phyloP scores from a whole-genome alignment of 2,113 vertebrate species.

The Bagarius yarrelli region DNA sequence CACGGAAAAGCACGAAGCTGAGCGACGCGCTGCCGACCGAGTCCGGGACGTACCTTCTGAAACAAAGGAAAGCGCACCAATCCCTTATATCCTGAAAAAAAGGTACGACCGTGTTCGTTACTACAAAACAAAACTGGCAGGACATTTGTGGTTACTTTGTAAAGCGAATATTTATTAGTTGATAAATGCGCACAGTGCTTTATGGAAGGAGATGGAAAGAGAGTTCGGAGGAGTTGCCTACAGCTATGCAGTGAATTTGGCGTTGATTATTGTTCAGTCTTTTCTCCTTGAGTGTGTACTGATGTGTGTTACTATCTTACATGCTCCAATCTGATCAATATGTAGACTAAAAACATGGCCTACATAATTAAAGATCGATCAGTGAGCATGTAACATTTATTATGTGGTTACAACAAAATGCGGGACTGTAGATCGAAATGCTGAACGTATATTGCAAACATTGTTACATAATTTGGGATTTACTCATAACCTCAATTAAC shows the following conservation, averaged over 20 bases:
- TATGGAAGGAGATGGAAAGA: background rate
- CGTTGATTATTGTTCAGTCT: background rate
- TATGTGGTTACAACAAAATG: background rate
- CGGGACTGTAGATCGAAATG: background rate
- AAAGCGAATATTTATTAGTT: background rate
- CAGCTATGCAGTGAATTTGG: constrained; percentile 6
- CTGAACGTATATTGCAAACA: background rate
- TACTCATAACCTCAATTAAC: background rate
- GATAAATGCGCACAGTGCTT: background rate
- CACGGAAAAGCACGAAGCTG: constrained; percentile 53
- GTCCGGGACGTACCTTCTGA: constrained; percentile 62
- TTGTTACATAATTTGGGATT: background rate
- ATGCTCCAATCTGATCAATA: background rate
- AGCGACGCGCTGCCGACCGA: constrained; percentile 47
- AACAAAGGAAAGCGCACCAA: constrained; percentile 63
- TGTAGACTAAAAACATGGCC: background rate
- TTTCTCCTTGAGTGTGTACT: background rate
- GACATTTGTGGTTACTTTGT: background rate
- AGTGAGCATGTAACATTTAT: background rate
- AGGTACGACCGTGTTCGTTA: constrained; percentile 57
- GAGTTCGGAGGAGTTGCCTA: background rate
- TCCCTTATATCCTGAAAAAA: constrained; percentile 61
- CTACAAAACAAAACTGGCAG: background rate
- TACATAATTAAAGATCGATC: background rate
- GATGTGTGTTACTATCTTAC: background rate